Evolutionary conservation across 2,888 invertebrate species (phyloP).

Genomic region (Rapana venosa): DNA sequence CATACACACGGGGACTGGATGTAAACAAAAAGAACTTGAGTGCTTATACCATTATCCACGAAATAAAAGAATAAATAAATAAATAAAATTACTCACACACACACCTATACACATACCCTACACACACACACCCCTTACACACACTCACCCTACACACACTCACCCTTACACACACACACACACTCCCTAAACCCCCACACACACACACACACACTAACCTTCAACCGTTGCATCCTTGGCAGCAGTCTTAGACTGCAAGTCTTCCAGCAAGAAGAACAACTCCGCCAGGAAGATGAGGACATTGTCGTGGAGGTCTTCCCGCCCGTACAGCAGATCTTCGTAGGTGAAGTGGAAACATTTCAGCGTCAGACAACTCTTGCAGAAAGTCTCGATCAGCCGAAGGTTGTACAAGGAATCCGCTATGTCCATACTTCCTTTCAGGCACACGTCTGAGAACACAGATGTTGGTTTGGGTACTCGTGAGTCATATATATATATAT

Average conservation of each 20-base stretch:
- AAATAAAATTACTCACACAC: not conserved
- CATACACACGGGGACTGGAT: too few relatives aligned
- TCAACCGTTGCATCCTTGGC: not conserved
- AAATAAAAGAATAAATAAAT: too few relatives aligned
- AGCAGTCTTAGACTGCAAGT: not conserved
- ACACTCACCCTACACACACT: not conserved
- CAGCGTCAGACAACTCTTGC: conserved; percentile 89
- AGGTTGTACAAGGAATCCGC: conserved; percentile 95
- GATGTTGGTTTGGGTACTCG: not conserved
- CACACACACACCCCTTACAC: too few relatives aligned
- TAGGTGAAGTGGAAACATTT: conserved; percentile 95
- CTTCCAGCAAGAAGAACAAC: conserved; percentile 82
- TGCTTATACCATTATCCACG: too few relatives aligned
- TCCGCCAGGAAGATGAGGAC: conserved; percentile 94
- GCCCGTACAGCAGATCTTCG: conserved; percentile 96
- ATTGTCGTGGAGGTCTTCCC: conserved; percentile 94
- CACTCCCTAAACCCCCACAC: not conserved
- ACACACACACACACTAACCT: conserved; percentile 7
- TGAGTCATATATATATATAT: too few relatives aligned
- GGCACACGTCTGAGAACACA: conserved; percentile 75
- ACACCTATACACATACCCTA: not conserved
- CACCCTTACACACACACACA: not conserved
- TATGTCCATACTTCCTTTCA: conserved; percentile 85
- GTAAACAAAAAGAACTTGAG: too few relatives aligned
- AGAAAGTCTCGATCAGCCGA: conserved; percentile 91